Conservation (phyloP, 2,888 invertebrate species). For the Stenotaenia linearis region DNA sequence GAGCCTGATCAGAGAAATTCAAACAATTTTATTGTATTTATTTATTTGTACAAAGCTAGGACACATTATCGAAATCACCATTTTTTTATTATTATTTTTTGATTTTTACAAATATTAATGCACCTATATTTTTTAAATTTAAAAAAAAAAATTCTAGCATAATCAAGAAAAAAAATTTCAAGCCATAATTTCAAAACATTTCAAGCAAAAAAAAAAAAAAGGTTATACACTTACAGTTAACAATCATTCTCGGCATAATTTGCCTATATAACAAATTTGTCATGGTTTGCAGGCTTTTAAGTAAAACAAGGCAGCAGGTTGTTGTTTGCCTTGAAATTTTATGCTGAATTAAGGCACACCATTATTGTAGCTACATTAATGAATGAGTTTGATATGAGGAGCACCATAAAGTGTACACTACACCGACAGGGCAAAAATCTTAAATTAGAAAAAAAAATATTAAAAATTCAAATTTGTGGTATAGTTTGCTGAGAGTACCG, state of each 20-base stretch:
- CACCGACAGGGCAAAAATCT: not conserved
- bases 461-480: not conserved
- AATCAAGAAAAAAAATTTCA: not conserved
- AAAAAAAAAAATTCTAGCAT: not conserved
- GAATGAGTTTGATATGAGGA: conserved; percentile 33
- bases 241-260: not conserved
- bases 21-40: not conserved
- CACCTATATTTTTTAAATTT: not conserved
- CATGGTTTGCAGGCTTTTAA: conserved; percentile 26
- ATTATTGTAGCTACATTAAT: conserved; percentile 32
- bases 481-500: conserved; percentile 33
- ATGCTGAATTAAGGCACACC: conserved; percentile 33
- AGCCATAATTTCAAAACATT: not conserved
- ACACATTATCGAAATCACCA: not conserved
- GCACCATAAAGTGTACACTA: conserved; percentile 31
- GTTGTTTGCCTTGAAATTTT: not conserved
- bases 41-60: not conserved
- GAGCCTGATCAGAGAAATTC: conserved; percentile 14
- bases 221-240: not conserved
- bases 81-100: not conserved
- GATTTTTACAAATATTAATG: not conserved
- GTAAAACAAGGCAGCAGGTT: conserved; percentile 29
- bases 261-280: not conserved
- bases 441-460: not conserved
- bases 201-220: conserved; percentile 11